A percentile compares a stretch with the other conserved stretches of the same genome.
Conservation (phyloP, 2,113 vertebrate species). For the Acanthochromis polyacanthus region DNA sequence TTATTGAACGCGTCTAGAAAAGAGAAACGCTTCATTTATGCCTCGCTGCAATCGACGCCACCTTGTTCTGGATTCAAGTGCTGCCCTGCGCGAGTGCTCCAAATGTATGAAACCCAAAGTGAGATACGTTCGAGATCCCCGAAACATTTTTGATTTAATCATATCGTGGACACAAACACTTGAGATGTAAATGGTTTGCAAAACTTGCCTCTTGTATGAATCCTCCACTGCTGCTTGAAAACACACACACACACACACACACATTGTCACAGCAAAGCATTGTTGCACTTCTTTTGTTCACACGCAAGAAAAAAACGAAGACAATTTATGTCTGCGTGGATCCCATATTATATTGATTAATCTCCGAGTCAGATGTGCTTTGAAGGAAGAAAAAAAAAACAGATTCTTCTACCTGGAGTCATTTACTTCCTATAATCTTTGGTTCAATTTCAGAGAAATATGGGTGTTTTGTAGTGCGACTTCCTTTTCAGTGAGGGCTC, state of each 20-base stretch:
- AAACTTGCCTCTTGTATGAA: neutral
- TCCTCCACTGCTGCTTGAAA: slow-evolving; percentile 4
- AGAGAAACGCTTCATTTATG: slow-evolving; percentile 22
- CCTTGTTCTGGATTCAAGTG: slow-evolving; percentile 23
- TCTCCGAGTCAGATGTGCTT: slow-evolving; percentile 45
- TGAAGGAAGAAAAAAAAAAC: slow-evolving; percentile 30
- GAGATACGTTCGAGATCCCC: slow-evolving; percentile 9
- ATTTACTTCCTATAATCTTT: slow-evolving; percentile 72
- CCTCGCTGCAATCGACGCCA: slow-evolving; percentile 9
- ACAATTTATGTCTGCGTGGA: slow-evolving; percentile 30
- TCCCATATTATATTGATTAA: slow-evolving; percentile 56
- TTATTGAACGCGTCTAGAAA: slow-evolving; percentile 20
- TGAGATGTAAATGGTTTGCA: slow-evolving; percentile 28
- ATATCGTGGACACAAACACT: slow-evolving; percentile 25
- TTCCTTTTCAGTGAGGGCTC: slow-evolving; percentile 63
- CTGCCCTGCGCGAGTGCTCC: slow-evolving; percentile 14
- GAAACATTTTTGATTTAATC: slow-evolving; percentile 52
- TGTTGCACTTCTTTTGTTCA: slow-evolving; percentile 54
- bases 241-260: slow-evolving; percentile 16
- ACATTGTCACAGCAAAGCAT: slow-evolving; percentile 6
- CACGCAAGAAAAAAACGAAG: slow-evolving; percentile 13
- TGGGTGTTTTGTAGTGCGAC: slow-evolving; percentile 61
- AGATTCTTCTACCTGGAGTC: slow-evolving; percentile 67
- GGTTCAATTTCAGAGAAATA: slow-evolving; percentile 63
- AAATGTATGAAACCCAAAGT: slow-evolving; percentile 18